Percentiles rank a stretch among this genome's conserved stretches.
Evolutionary conservation across 2,888 invertebrate genomes (phyloP).

Genomic region (Patella ulyssiponensis): DNA sequence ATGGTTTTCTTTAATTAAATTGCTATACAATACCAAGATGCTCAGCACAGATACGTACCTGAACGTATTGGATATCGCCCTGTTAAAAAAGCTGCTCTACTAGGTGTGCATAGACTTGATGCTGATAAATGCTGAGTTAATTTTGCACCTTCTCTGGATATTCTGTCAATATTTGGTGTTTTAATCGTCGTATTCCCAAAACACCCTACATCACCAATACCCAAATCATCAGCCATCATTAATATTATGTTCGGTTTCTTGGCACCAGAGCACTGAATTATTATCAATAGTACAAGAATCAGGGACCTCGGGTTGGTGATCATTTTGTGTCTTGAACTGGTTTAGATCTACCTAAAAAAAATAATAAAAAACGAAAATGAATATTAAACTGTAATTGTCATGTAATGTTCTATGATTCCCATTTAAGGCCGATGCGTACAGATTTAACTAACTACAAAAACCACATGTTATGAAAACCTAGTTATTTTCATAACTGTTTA

Average conservation of each 20-base stretch:
- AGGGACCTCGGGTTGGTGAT: too few species aligned
- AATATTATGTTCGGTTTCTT: constrained; percentile 73
- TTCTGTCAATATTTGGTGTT: constrained; percentile 72
- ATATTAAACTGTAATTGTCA: too few species aligned
- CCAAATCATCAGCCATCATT: constrained; percentile 75
- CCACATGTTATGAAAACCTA: too few species aligned
- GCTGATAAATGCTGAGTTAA: constrained; percentile 74
- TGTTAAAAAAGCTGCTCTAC: constrained; percentile 74
- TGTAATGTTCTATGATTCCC: too few species aligned
- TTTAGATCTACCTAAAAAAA: too few species aligned
- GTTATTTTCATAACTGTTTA: too few species aligned
- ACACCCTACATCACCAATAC: constrained; percentile 73
- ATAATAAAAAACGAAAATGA: too few species aligned
- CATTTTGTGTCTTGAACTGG: too few species aligned
- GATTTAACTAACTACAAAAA: too few species aligned
- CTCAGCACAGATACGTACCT: constrained; percentile 36
- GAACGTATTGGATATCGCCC: constrained; percentile 63
- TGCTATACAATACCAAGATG: neutral
- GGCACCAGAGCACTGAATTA: neutral
- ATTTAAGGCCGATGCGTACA: too few species aligned
- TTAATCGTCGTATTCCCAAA: constrained; percentile 73
- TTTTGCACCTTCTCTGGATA: constrained; percentile 72
- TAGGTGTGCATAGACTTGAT: constrained; percentile 74
- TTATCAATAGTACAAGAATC: neutral
- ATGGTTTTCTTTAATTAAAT: neutral